A percentile compares a stretch with the other conserved stretches of the same genome.
phyloP scores from a whole-genome alignment of 2,797 vertebrate genomes.

The Lacerta bilineata region DNA sequence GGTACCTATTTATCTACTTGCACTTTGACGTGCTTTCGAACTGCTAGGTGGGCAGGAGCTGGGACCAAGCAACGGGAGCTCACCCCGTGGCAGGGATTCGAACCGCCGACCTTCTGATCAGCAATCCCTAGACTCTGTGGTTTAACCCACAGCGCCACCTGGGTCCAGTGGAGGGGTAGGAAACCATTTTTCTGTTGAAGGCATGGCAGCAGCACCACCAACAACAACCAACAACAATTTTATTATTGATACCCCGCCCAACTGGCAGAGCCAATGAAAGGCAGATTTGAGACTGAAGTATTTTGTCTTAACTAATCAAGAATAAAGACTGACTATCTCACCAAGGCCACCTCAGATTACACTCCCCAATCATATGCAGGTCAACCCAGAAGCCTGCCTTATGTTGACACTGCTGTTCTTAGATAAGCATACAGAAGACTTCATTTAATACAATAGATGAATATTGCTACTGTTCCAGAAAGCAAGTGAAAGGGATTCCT shows the following conservation, averaged over 20 bases:
- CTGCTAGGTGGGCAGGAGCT: no score
- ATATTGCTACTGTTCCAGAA: background rate
- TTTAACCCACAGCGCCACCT: no score
- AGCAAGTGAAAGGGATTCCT: background rate
- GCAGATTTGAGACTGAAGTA: background rate
- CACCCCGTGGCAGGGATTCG: no score
- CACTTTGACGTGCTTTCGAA: no score
- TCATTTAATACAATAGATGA: background rate
- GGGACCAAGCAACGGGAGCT: no score
- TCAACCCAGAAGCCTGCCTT: background rate
- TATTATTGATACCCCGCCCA: no score
- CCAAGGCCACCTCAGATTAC: background rate
- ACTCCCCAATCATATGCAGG: background rate
- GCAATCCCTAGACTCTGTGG: no score
- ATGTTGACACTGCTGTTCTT: background rate
- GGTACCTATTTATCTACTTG: no score
- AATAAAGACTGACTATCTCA: background rate
- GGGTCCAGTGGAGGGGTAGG: background rate
- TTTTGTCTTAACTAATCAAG: background rate
- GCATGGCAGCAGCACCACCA: no score
- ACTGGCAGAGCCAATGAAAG: background rate
- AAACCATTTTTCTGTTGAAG: background rate
- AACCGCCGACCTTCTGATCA: no score
- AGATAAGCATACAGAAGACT: background rate
- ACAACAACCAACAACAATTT: no score